Percentiles rank a stretch among this genome's conserved stretches.
phyloP scores from a whole-genome alignment of 2,888 invertebrate genomes.

The Tuberolachnus salignus region DNA sequence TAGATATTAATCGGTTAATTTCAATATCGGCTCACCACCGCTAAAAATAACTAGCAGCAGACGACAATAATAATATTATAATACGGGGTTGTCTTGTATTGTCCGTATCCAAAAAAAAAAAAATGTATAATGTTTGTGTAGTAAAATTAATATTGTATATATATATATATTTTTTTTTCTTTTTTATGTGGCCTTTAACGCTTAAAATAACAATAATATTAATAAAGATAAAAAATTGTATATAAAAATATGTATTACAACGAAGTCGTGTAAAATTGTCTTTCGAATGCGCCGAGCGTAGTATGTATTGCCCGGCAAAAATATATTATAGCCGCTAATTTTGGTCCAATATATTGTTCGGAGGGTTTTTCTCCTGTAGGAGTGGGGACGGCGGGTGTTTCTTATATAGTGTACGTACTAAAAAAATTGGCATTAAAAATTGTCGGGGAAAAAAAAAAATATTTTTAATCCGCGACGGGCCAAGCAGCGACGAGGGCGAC shows the following conservation, averaged over 20 bases:
- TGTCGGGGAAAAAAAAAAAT: conserved; percentile 55
- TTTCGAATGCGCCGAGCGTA: not conserved
- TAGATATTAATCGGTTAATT: too few relatives aligned
- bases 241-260: too few relatives aligned
- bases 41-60: too few relatives aligned
- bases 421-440: conserved; percentile 55
- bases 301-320: not conserved
- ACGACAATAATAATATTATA: too few relatives aligned
- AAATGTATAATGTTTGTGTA: too few relatives aligned
- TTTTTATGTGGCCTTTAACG: not conserved
- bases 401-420: not conserved
- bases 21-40: too few relatives aligned
- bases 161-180: too few relatives aligned
- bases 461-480: conserved; percentile 54
- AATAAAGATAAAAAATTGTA: conserved; percentile 11
- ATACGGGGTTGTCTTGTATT: too few relatives aligned
- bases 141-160: too few relatives aligned
- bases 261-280: conserved; percentile 4
- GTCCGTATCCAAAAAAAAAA: too few relatives aligned
- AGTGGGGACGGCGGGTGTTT: conserved; percentile 27
- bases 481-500: conserved; percentile 57
- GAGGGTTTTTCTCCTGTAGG: conserved; percentile 15
- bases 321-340: conserved; percentile 25
- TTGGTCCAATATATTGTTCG: conserved; percentile 33
- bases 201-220: conserved; percentile 1